A percentile compares a stretch with the other conserved stretches of the same genome.
phyloP scores from a whole-genome alignment of 2,113 vertebrate species.

The Octodon degus region DNA sequence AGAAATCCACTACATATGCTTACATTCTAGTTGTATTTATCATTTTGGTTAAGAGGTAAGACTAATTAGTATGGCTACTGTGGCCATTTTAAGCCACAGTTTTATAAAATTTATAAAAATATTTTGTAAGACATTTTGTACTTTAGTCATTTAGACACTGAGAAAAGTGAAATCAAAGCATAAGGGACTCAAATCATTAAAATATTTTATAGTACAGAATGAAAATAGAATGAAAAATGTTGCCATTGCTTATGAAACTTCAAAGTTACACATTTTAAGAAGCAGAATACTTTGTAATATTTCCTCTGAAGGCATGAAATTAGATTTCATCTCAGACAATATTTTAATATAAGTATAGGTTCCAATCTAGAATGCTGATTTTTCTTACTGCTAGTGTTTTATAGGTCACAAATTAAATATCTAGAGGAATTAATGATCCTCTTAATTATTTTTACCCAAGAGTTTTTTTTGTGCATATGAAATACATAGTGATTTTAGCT shows the following conservation, averaged over 20 bases:
- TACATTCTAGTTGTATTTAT: background rate
- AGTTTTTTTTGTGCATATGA: background rate
- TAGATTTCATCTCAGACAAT: background rate
- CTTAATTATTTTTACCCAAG: background rate
- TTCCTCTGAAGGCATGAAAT: background rate
- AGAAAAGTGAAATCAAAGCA: constrained; percentile 42
- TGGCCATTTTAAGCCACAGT: background rate
- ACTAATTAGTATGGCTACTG: background rate
- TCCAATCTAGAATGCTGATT: background rate
- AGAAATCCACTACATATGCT: background rate
- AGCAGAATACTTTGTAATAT: background rate
- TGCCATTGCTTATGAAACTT: background rate
- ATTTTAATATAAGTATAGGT: background rate
- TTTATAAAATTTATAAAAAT: background rate
- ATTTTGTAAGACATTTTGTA: background rate
- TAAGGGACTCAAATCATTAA: background rate
- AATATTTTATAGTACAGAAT: background rate
- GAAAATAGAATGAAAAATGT: constrained; percentile 17
- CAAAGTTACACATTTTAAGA: background rate
- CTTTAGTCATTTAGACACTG: background rate
- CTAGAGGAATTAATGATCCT: background rate
- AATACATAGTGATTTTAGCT: background rate
- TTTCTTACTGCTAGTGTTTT: background rate
- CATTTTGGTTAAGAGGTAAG: background rate
- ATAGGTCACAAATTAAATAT: background rate